Conservation (phyloP, 1,140 invertebrate species). For the Lepidostoma basale region DNA sequence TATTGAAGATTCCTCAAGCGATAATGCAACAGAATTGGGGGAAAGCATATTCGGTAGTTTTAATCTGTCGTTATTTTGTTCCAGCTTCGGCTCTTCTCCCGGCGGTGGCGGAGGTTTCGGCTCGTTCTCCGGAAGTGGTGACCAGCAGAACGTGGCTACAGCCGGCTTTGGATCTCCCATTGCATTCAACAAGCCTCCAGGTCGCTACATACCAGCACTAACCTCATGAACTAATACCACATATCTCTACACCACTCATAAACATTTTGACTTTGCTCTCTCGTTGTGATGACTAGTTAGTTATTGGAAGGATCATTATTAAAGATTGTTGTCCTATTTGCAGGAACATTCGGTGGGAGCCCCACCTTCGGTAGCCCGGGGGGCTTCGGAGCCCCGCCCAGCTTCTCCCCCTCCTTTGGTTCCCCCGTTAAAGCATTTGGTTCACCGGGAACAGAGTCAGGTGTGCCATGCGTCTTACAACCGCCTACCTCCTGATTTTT, state of each 20-base stretch:
- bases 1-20: background rate
- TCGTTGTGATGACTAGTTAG: background rate
- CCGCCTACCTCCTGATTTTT: too few species aligned
- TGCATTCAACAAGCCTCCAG: slow-evolving; percentile 36
- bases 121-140: slow-evolving; percentile 24
- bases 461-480: too few species aligned
- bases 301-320: background rate
- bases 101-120: slow-evolving; percentile 34
- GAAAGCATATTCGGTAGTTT: background rate
- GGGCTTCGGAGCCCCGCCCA: slow-evolving; percentile 47
- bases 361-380: slow-evolving; percentile 49
- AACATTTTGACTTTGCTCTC: too few species aligned
- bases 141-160: slow-evolving; percentile 34
- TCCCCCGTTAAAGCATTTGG: slow-evolving; percentile 49
- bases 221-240: too few species aligned
- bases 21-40: background rate
- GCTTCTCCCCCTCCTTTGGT: slow-evolving; percentile 53
- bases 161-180: slow-evolving; percentile 40
- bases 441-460: slow-evolving; percentile 44
- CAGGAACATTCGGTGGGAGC: slow-evolving; percentile 46
- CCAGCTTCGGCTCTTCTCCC: slow-evolving; percentile 39
- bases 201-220: background rate
- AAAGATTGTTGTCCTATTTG: slow-evolving; percentile 8
- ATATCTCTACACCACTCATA: too few species aligned
- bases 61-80: slow-evolving; percentile 2